Conservation (phyloP, 2,113 vertebrate species). For the Gorsachius goisagi region DNA sequence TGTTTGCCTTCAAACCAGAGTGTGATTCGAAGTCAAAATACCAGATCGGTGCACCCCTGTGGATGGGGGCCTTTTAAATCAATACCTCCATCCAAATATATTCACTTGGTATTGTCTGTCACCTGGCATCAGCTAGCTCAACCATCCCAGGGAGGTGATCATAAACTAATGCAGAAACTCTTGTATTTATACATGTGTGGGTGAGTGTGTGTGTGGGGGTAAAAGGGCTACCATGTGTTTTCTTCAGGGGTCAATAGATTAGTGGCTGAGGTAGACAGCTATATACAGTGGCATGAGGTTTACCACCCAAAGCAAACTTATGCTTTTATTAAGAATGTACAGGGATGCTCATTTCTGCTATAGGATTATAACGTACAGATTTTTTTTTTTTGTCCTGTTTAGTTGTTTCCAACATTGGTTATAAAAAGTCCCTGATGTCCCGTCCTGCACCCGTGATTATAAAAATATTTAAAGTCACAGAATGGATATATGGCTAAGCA, state of each 20-base stretch:
- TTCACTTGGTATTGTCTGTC: background rate
- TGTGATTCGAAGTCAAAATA: background rate
- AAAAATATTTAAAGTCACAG: constrained; percentile 74
- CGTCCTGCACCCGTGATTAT: constrained; percentile 47
- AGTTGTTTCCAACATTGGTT: constrained; percentile 25
- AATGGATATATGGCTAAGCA: constrained; percentile 60
- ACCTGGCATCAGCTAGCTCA: background rate
- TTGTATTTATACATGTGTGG: background rate
- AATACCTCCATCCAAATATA: background rate
- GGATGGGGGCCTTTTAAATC: background rate
- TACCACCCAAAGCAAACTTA: background rate
- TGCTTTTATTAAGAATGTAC: background rate
- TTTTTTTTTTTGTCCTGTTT: background rate
- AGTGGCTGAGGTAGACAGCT: background rate
- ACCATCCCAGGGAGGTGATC: background rate
- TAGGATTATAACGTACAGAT: background rate
- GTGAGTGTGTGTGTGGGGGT: background rate
- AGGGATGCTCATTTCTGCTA: background rate
- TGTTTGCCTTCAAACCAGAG: background rate
- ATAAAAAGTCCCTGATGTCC: constrained; percentile 33
- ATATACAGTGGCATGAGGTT: background rate
- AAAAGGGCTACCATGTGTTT: background rate
- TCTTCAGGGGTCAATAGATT: background rate
- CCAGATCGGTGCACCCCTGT: background rate
- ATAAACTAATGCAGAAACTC: background rate